Base-by-base conservation (phyloP, 2,888 invertebrate species). In the Arrhopalites spinosus region DNA sequence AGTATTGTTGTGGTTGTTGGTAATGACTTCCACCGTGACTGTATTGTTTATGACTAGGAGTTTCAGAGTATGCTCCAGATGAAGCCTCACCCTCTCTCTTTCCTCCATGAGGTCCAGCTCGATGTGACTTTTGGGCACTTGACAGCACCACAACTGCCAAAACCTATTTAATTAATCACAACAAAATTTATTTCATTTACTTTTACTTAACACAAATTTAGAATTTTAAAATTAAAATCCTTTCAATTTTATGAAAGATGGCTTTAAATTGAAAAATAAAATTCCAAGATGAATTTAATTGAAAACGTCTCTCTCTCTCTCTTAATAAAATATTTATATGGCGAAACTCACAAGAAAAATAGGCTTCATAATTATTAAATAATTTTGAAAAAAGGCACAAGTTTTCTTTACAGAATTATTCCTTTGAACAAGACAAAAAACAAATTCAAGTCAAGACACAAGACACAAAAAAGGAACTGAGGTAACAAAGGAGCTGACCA, bases 111-210 rank as follows among this genome's bases (percentile, higher is more conserved):
- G 66, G 53, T 15, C 75, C 70, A 27, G 63, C 70, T 63, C 77
- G 78, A 45, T 68, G 63, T 5, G 78, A 73, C 70, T 79, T 81
- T 63, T 81, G 81, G 45, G 81, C 79, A n/a, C 73, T 50, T 43
- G 78, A 56, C 8, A 81, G 50, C 13, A 67, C 59, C 1, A 59
- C 45, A 7, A 67, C 68, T 15, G 68, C 68, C 45, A 67, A 20
- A 1, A 73, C 7, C 73, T 73, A 29, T 29, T 27, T 20, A 27
- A 11, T n/a, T n/a, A n/a, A n/a, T n/a, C n/a, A n/a, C n/a, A n/a
- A n/a, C n/a, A n/a, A n/a, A n/a, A n/a, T n/a, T n/a, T n/a, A n/a
- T n/a, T n/a, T n/a, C n/a, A n/a, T n/a, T n/a, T n/a, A 36, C 36
- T 7, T 36, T 36, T 36, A 7, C 11, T 36, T 36, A 11, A 36